Base-by-base conservation (phyloP, 2,888 invertebrate genomes). In the Aphidoletes aphidimyza region DNA sequence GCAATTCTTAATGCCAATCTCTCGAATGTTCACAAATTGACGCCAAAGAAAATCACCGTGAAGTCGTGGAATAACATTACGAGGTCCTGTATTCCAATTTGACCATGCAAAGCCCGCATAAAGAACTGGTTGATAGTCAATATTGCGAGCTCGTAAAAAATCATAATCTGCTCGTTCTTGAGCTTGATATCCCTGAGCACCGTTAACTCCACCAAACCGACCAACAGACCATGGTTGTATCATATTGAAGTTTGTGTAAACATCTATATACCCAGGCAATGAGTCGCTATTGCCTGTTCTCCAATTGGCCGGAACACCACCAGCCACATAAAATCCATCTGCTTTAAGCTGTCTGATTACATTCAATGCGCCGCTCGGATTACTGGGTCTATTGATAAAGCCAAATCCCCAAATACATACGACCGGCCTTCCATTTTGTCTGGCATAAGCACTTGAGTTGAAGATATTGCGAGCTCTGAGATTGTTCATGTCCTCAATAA, bases 121-220 rank as follows among this genome's bases (percentile, higher is more conserved):
- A 36, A 81, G 36, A 34, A 81, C 36, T 36, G 81, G 81, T 81
- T 81, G 81, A 39, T 81, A 81, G 17, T 81, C 81, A 0, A 14
- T 6, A 3, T 36, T 14, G 2, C 34, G 34, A n/a, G 8, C 17
- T 34, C n/a, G 30, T 8, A 11, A 14, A 6, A 36, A 2, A 36
- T 39, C 19, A 6, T 34, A 22, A 34, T 81, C 81, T 14, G 14
- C 81, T 0, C 36, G 5, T 36, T 14, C 1, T 5, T 0, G 3
- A 34, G 5, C 36, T 81, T 81, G 2, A 19, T 81, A 81, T 5
- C 2, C 17, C 3, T n/a, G 1, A 34, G 36, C 81, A 36, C 8
- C 14, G 5, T 17, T 5, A 6, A 19, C 5, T 9, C 5, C 36
- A 5, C n/a, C 36, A 19, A n/a, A 81, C 19, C 3, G 3, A 11